Conservation (phyloP, 2,797 vertebrate species). For the Notamacropus eugenii region DNA sequence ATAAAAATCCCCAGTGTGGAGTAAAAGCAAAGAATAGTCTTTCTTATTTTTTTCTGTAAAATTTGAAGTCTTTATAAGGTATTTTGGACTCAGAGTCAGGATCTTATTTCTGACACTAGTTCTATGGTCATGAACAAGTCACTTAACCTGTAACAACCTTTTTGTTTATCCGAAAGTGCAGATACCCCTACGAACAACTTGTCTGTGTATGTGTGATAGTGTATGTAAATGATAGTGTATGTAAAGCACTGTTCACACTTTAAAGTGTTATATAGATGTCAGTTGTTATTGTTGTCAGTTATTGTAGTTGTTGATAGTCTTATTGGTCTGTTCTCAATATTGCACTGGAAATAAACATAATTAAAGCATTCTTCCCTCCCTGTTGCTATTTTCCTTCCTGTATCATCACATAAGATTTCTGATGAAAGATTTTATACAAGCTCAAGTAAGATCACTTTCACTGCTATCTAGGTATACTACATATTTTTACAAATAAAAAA, state of each 20-base stretch:
- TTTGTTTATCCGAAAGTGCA: neutral
- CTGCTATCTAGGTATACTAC: neutral
- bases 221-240: neutral
- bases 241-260: neutral
- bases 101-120: neutral
- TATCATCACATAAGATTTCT: slow-evolving; percentile 3
- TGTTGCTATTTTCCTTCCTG: slow-evolving; percentile 10
- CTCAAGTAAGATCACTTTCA: neutral
- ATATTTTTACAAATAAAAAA: slow-evolving; percentile 6
- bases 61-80: neutral
- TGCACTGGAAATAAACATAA: neutral
- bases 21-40: neutral
- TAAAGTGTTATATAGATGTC: neutral
- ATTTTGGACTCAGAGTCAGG: neutral
- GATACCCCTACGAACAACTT: neutral
- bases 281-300: neutral
- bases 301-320: neutral
- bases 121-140: neutral
- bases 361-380: neutral
- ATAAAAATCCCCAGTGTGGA: neutral
- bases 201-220: neutral
- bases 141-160: neutral
- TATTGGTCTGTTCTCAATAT: neutral
- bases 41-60: neutral
- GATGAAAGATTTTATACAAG: neutral